Evolutionary conservation across 2,888 invertebrate species (phyloP).

Genomic region (Lamproptera curius): DNA sequence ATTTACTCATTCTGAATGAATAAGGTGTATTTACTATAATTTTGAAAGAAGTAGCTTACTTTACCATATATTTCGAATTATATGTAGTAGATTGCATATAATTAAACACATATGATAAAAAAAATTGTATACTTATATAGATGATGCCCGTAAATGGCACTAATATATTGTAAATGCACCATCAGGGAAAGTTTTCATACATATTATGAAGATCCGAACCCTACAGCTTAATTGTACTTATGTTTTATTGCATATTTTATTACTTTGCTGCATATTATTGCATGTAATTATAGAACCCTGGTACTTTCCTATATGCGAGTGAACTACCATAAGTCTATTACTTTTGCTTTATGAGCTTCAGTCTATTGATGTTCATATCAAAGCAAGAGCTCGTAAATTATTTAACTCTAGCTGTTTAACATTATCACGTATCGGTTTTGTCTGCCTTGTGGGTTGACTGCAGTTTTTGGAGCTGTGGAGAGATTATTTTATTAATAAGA

Average conservation of each 20-base stretch:
- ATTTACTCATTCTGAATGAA: too few species aligned
- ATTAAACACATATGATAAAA: too few species aligned
- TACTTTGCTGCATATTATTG: background rate
- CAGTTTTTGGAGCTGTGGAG: constrained; percentile 7
- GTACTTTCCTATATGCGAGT: too few species aligned
- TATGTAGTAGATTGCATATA: too few species aligned
- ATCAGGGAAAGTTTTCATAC: background rate
- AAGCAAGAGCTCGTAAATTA: constrained; percentile 2
- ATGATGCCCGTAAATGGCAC: background rate
- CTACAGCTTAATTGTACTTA: background rate
- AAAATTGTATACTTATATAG: background rate
- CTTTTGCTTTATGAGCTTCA: constrained; percentile 2
- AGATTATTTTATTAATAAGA: too few species aligned
- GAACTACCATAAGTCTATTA: too few species aligned
- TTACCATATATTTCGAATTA: too few species aligned
- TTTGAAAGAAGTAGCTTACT: too few species aligned
- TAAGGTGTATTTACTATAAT: too few species aligned
- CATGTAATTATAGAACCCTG: background rate
- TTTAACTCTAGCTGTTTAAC: background rate
- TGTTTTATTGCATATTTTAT: too few species aligned
- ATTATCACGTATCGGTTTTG: constrained; percentile 7
- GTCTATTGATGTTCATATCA: constrained; percentile 8
- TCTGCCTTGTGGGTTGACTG: constrained; percentile 6
- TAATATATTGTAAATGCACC: background rate
- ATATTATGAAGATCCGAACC: background rate